phyloP scores from a whole-genome alignment of 2,113 vertebrate genomes.

The Proterorhinus semilunaris region DNA sequence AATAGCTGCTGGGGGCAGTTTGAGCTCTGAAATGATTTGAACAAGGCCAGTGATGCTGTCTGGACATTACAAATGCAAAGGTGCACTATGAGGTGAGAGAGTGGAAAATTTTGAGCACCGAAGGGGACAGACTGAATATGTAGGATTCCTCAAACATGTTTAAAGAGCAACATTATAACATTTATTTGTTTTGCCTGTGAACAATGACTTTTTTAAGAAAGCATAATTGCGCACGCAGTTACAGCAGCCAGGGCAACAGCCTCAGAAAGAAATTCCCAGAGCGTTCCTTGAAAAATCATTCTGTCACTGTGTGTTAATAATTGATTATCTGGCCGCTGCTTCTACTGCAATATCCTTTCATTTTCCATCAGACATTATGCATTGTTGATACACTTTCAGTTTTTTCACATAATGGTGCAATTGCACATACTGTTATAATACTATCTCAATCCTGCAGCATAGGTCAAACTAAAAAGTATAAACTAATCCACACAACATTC shows the following conservation, averaged over 20 bases:
- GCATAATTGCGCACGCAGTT: not conserved
- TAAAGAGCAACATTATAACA: too few species aligned
- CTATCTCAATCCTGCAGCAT: not conserved
- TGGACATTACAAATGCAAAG: too few species aligned
- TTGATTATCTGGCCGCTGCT: not conserved
- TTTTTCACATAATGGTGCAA: not conserved
- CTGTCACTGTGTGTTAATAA: constrained; percentile 7
- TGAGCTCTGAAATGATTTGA: too few species aligned
- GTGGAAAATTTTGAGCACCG: too few species aligned
- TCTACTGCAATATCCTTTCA: not conserved
- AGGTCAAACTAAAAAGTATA: not conserved
- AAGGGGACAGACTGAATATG: too few species aligned
- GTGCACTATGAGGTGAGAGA: too few species aligned
- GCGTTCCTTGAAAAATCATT: constrained; percentile 6
- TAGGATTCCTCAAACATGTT: too few species aligned
- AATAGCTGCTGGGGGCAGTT: too few species aligned
- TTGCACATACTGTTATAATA: not conserved
- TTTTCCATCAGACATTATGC: not conserved
- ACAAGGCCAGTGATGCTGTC: too few species aligned
- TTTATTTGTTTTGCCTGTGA: not conserved
- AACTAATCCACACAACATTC: not conserved
- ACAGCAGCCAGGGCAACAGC: not conserved
- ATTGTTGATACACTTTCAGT: not conserved
- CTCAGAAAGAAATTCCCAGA: not conserved
- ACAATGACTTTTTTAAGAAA: not conserved